phyloP scores from a whole-genome alignment of 2,888 invertebrate species.

The Alloplasta piceator region DNA sequence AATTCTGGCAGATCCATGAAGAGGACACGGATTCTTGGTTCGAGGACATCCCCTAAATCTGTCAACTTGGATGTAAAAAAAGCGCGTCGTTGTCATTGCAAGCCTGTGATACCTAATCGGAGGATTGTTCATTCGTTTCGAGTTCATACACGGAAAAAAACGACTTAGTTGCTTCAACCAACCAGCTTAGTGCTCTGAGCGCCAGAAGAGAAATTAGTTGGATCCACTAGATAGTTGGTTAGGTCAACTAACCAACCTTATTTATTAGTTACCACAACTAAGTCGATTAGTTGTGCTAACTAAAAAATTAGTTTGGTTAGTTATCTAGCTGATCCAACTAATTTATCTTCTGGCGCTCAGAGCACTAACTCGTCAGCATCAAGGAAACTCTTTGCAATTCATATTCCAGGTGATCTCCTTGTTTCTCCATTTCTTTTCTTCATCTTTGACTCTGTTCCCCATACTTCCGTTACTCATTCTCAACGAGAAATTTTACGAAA shows the following conservation, averaged over 20 bases:
- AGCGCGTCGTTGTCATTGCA: neutral
- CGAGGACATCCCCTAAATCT: neutral
- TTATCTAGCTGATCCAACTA: too few species aligned
- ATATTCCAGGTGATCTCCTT: constrained; percentile 48
- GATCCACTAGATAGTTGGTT: too few species aligned
- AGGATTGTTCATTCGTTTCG: neutral
- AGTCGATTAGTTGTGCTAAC: too few species aligned
- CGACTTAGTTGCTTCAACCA: too few species aligned
- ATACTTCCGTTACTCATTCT: constrained; percentile 64
- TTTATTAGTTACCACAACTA: too few species aligned
- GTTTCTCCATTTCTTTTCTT: constrained; percentile 20
- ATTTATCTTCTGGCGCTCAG: too few species aligned
- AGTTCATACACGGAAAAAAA: too few species aligned
- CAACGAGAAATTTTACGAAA: constrained; percentile 64
- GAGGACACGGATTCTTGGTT: too few species aligned
- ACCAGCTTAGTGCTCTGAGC: too few species aligned
- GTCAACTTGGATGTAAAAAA: neutral
- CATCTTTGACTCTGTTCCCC: neutral
- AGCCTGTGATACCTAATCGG: neutral
- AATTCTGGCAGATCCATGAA: constrained; percentile 10
- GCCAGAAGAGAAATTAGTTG: too few species aligned
- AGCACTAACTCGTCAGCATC: neutral
- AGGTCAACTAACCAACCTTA: too few species aligned
- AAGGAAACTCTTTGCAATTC: constrained; percentile 20
- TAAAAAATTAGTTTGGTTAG: too few species aligned